Base-by-base conservation (phyloP, 2,888 invertebrate genomes). In the Choristoneura rosaceana region DNA sequence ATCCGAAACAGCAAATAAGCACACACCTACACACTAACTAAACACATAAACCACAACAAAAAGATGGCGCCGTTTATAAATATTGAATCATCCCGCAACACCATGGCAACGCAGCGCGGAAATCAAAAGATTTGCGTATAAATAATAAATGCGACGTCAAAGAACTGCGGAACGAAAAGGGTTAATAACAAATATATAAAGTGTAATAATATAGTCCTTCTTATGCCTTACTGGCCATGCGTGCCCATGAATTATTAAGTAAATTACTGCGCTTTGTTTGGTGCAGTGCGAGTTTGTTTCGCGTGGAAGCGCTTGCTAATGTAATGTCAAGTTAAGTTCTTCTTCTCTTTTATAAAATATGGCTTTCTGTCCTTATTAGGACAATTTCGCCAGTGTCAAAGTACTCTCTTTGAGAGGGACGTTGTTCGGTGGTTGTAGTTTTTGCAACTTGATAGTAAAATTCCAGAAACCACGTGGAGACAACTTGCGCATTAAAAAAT, bases 31-130 rank as follows among this genome's bases (percentile, higher is more conserved):
- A 38, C 5, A 7, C 38, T 7, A 38, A 38, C 38, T 38, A 38
- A 38, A 38, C 38, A 38, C 38, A 38, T 7, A 38, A 38, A 7
- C 38, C 38, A 38, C 38, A 10, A 61, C 25, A 25, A 41, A 52
- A 75, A 76, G 74, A 78, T 80, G 71, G 75, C 76, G 73, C 81
- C 75, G 81, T 82, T 81, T 79, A 79, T 84, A 79, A 81, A 85
- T 87, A 84, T 84, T 85, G 84, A 82, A 86, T 77, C 73, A 77
- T 74, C 78, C 75, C 81, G 78, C 82, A 84, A 81, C 83, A 77
- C 79, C 75, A 69, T 77, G 73, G 71, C 73, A 59, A 17, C 67
- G 68, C 50, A 8, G 55, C 55, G 62, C 50, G 50, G 64, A 69
- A 63, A 67, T 74, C 67, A 63, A 73, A 68, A 76, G 75, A 76